Evolutionary conservation across 2,113 vertebrate species (phyloP).

Genomic region (Lates calcarifer): DNA sequence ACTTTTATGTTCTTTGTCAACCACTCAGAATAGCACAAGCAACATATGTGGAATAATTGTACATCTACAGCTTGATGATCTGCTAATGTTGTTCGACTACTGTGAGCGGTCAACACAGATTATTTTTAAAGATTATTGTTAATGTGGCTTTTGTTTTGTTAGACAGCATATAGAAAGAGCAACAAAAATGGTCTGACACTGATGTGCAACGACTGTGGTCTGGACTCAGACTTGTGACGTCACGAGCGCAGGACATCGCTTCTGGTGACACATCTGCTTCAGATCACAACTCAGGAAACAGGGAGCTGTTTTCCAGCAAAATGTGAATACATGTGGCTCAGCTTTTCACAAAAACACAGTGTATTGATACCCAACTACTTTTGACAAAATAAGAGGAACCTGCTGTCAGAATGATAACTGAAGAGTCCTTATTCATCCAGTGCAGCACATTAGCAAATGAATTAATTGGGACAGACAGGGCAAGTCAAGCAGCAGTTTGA

Average conservation of each 20-base stretch:
- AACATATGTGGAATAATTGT: conserved; percentile 27
- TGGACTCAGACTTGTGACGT: conserved; percentile 13
- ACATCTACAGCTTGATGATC: neutral
- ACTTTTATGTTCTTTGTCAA: conserved; percentile 28
- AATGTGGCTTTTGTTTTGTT: conserved; percentile 30
- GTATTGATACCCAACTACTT: neutral
- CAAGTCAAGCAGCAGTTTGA: conserved; percentile 42
- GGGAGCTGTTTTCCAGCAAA: neutral
- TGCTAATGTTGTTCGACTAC: conserved; percentile 12
- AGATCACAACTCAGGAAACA: conserved; percentile 3
- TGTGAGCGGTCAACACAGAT: neutral
- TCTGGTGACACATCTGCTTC: conserved; percentile 11
- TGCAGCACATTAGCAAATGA: conserved; percentile 11
- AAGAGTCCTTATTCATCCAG: conserved; percentile 32
- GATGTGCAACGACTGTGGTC: neutral
- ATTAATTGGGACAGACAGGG: conserved; percentile 51
- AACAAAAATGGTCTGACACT: neutral
- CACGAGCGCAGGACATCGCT: neutral
- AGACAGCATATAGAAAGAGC: neutral
- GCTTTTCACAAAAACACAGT: neutral
- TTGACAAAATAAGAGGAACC: conserved; percentile 15
- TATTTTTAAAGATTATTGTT: conserved; percentile 15
- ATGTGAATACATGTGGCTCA: neutral
- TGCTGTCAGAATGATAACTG: conserved; percentile 39
- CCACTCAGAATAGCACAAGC: conserved; percentile 8